These are phyloP conservation scores for Strigamia maritima DNA, from an alignment of 2,888 invertebrate species.

Conservation along the genomic window DNA sequence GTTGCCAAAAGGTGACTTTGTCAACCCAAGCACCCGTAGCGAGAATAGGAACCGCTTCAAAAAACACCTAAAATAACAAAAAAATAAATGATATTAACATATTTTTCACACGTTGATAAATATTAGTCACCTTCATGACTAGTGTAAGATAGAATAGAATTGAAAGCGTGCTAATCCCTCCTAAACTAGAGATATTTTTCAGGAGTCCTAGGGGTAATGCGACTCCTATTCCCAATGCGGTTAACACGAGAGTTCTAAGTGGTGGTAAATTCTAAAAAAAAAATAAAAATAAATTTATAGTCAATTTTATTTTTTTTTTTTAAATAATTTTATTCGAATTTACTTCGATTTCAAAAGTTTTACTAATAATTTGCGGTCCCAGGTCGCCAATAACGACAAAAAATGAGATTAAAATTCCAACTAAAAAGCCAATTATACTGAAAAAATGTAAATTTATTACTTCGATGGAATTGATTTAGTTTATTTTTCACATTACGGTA, in stretches of 20 bases:
- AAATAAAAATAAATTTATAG: constrained; percentile 35
- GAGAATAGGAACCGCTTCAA: constrained; percentile 73
- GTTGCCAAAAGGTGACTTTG: constrained; percentile 70
- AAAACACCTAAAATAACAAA: constrained; percentile 62
- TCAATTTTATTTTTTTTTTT: background rate
- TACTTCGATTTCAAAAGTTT: constrained; percentile 66
- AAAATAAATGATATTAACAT: constrained; percentile 39
- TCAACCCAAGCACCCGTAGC: constrained; percentile 67
- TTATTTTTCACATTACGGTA: too few relatives aligned
- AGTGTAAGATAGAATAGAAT: constrained; percentile 88
- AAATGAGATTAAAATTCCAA: constrained; percentile 93
- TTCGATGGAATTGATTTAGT: constrained; percentile 8
- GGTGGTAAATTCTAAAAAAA: constrained; percentile 42
- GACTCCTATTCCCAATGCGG: constrained; percentile 58
- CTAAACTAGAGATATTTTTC: constrained; percentile 83
- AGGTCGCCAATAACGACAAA: constrained; percentile 97
- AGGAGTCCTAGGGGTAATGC: constrained; percentile 85
- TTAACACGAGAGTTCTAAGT: constrained; percentile 44
- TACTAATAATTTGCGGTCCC: constrained; percentile 83
- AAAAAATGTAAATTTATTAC: constrained; percentile 40
- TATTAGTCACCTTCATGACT: constrained; percentile 69
- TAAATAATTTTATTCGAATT: background rate
- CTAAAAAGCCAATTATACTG: constrained; percentile 83
- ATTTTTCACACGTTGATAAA: background rate
- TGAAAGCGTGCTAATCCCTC: constrained; percentile 81